phyloP scores from a whole-genome alignment of 2,888 invertebrate genomes.

The Lithophane leautieri region DNA sequence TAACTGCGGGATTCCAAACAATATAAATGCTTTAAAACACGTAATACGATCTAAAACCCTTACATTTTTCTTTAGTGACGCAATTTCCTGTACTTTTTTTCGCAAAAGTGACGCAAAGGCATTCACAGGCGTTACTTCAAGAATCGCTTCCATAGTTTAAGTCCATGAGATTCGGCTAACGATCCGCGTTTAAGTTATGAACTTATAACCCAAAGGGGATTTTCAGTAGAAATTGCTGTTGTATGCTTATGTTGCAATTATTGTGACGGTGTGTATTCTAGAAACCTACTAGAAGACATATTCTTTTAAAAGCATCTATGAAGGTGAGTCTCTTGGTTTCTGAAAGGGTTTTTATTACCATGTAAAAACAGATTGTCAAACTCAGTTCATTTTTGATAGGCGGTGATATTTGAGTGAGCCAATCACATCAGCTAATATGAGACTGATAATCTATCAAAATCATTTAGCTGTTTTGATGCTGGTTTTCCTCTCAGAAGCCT shows the following conservation, averaged over 20 bases:
- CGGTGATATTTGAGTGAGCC: not conserved
- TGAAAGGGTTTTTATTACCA: not conserved
- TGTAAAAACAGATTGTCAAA: not conserved
- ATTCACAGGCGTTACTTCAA: conserved; percentile 74
- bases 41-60: conserved; percentile 68
- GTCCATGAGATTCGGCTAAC: conserved; percentile 74
- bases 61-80: conserved; percentile 59
- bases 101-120: conserved; percentile 65
- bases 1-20: conserved; percentile 1
- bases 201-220: not conserved
- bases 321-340: not conserved
- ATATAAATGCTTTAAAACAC: conserved; percentile 59
- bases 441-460: not conserved
- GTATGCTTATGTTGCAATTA: not conserved
- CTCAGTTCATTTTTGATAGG: not conserved
- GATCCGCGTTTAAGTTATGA: conserved; percentile 57
- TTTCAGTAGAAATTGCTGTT: not conserved
- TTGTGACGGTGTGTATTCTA: not conserved
- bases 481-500: not conserved
- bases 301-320: not conserved
- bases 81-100: conserved; percentile 75
- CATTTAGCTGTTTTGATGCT: not conserved
- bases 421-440: not conserved
- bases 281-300: not conserved
- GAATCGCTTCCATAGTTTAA: conserved; percentile 77